Evolutionary conservation across 2,888 invertebrate species (phyloP), one percentile per base, ranked within the genome.

Genomic region (Eulithis testata): DNA sequence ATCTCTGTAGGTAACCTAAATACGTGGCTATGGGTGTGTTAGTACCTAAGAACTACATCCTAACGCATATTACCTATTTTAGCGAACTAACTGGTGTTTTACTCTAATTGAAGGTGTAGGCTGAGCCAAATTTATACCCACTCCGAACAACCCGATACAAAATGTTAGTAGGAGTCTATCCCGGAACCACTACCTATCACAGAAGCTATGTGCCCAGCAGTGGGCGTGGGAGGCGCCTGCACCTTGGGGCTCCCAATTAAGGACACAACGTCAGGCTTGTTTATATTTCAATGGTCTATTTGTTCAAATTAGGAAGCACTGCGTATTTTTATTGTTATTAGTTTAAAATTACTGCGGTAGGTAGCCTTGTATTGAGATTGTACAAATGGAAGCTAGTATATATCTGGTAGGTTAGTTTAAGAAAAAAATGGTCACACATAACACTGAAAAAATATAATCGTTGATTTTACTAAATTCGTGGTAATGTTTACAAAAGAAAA

Each of bases 161-260:
- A 40, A 40, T 40, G 40, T 40, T 6, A 31, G 31, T 31, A 31
- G 31, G 31, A 8, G 9, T 40, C 8, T 40, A 40, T 40, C 40
- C 40, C 40, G 40, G 36, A 52, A 36, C 12, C 11, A 7, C 50
- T 50, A 21, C 21, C 21, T 21, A 44, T 43, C 57, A 36, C 37
- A 11, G 11, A 56, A 49, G 43, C 49, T 53, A 9, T 51, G 52
- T 11, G 4, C 49, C 54, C 65, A 66, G 58, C 58, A 75, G 86
- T 87, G 79, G 86, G 76, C 76, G 78, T 76, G 67, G 73, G 71
- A 68, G 72, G 77, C 79, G 79, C 76, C 73, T 76, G 78, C 73
- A 78, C 88, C 87, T 88, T 88, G 87, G 76, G 76, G 79, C 74
- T 80, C 71, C 89, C 88, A 88, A 87, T 86, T 90, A 90, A 81